Conservation (phyloP, 2,888 invertebrate species). For the Zele albiditarsus region DNA sequence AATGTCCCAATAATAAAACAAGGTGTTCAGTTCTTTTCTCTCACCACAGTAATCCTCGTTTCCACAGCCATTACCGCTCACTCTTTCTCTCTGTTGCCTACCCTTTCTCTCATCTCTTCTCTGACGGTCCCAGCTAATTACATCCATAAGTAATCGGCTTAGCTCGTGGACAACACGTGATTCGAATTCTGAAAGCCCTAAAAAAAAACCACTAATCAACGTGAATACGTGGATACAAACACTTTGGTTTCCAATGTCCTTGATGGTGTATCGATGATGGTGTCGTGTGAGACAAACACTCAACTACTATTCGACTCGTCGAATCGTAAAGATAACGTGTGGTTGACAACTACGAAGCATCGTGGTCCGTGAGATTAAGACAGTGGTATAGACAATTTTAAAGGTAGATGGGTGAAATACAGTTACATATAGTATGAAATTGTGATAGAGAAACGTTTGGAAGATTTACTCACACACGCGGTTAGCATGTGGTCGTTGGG, state of each 20-base stretch:
- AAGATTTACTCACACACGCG: constrained; percentile 23
- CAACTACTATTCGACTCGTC: not conserved
- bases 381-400: not conserved
- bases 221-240: not conserved
- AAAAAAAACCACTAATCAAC: not conserved
- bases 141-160: not conserved
- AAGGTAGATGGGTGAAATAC: not conserved
- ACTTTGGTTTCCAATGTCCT: not conserved
- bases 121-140: not conserved
- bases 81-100: too few relatives aligned
- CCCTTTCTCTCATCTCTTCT: not conserved
- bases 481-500: constrained; percentile 11
- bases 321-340: not conserved
- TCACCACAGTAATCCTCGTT: not conserved
- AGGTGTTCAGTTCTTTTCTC: not conserved
- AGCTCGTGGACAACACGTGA: not conserved
- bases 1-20: not conserved
- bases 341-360: not conserved
- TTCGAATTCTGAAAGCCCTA: not conserved
- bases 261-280: not conserved
- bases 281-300: not conserved
- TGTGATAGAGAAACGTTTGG: not conserved
- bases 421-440: not conserved
- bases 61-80: not conserved
- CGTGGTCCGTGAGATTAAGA: not conserved